Percentiles rank a stretch among this genome's conserved stretches.
These are phyloP conservation scores for Nephrotoma guestfalica DNA, from an alignment of 2,888 invertebrate genomes.

Conservation along the genomic window DNA sequence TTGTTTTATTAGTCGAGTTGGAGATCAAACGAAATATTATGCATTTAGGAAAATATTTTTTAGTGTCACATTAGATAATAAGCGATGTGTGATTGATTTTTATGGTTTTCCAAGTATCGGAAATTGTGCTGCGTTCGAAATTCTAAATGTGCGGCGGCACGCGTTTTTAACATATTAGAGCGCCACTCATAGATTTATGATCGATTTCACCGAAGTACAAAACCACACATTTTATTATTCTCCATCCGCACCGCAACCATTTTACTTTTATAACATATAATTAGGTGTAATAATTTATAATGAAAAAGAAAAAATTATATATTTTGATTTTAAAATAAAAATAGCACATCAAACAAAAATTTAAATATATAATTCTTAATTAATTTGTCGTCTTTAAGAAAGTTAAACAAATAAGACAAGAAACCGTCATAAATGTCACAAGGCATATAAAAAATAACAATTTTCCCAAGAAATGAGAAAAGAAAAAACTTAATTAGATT, in stretches of 20 bases:
- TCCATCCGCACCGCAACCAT: neutral
- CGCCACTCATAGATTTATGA: neutral
- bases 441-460: neutral
- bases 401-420: neutral
- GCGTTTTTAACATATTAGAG: neutral
- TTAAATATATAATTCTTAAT: neutral
- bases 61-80: neutral
- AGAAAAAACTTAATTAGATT: neutral
- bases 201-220: neutral
- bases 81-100: neutral
- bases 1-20: neutral
- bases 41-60: neutral
- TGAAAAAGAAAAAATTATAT: neutral
- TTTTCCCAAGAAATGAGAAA: neutral
- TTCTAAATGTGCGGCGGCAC: neutral
- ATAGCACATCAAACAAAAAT: neutral
- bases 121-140: neutral
- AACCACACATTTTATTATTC: neutral
- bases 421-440: neutral
- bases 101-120: neutral
- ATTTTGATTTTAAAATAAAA: neutral
- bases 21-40: neutral
- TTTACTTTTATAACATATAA: neutral
- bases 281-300: neutral
- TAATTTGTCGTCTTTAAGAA: neutral